These are phyloP conservation scores for Neoniphon sammara DNA, from an alignment of 2,797 vertebrate species.

Conservation along the genomic window DNA sequence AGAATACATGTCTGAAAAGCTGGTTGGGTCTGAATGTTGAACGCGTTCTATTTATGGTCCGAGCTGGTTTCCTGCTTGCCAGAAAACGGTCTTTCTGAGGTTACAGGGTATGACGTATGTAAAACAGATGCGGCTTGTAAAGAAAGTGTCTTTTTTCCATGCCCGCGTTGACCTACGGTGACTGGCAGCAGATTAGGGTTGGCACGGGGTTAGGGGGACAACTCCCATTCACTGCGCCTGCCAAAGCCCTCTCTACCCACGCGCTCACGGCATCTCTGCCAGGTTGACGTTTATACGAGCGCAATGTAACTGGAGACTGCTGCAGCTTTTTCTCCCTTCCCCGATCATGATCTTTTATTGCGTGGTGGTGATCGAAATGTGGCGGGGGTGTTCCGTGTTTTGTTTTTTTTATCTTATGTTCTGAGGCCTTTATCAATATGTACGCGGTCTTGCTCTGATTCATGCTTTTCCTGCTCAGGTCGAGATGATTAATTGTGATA, in stretches of 20 bases:
- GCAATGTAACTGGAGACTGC: constrained; percentile 17
- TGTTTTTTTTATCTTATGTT: background rate
- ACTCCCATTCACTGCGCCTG: constrained; percentile 57
- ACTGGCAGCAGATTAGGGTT: constrained; percentile 62
- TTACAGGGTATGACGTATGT: constrained; percentile 65
- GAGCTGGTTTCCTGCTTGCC: constrained; percentile 61
- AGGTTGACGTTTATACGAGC: constrained; percentile 18
- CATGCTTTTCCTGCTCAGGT: background rate
- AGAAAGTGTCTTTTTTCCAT: constrained; percentile 69
- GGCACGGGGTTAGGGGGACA: constrained; percentile 62
- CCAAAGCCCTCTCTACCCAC: constrained; percentile 51
- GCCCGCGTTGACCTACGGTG: constrained; percentile 56
- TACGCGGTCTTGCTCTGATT: background rate
- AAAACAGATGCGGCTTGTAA: constrained; percentile 74
- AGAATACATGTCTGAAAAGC: constrained; percentile 50
- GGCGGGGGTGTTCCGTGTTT: no score
- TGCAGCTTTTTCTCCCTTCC: background rate
- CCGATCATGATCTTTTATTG: constrained; percentile 37
- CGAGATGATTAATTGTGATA: constrained; percentile 22
- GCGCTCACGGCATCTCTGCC: constrained; percentile 9
- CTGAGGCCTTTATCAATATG: background rate
- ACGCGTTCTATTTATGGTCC: constrained; percentile 73
- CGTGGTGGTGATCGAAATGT: constrained; percentile 25
- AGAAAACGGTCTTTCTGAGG: constrained; percentile 59
- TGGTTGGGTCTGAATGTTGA: constrained; percentile 57